Base-by-base conservation (phyloP, 1,140 invertebrate genomes). In the Trypoxylus dichotomus region DNA sequence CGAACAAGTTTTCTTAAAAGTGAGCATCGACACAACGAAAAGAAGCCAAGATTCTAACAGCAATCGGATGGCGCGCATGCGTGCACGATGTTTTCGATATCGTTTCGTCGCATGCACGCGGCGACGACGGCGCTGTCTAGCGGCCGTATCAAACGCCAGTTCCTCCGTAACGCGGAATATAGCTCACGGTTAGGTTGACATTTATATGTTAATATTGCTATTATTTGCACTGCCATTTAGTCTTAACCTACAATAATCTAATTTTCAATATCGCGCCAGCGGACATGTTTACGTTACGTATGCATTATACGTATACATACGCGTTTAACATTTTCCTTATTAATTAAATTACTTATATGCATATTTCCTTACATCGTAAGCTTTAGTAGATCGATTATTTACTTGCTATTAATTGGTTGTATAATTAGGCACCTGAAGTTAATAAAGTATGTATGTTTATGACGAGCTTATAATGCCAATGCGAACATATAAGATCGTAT, bases 121-220 rank as follows among this genome's bases (percentile, higher is more conserved):
- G 24, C 60, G 24, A 68, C 60, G 27, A 24, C 21, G 21, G 19
- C 27, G 60, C 60, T 13, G 21, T 68, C 60, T 68, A 13, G 11
- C 7, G 60, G 60, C 60, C 2, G 24, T 11, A 68, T 68, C 27
- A 68, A 68, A 24, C 60, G 27, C 21, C 21, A 5, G 7, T 58
- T 19, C 47, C 32, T 37, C 3, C 32, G 32, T 58, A 58, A 13
- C 24, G 7, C 3, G 5, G 11, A 68, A 84, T 82, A 81, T 84
- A 82, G 83, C 82, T 84, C 83, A 83, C 78, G 81, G 83, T 83
- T 84, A 84, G 81, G 78, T 80, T 84, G 83, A 84, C 83, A 84
- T 84, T 84, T 84, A 82, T 82, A 82, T 83, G 82, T 83, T 84
- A 84, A 84, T 84, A 79, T 79, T 76, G 76, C 75, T 77, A 80